phyloP scores from a whole-genome alignment of 2,113 vertebrate species.

The Baryphthengus martii region DNA sequence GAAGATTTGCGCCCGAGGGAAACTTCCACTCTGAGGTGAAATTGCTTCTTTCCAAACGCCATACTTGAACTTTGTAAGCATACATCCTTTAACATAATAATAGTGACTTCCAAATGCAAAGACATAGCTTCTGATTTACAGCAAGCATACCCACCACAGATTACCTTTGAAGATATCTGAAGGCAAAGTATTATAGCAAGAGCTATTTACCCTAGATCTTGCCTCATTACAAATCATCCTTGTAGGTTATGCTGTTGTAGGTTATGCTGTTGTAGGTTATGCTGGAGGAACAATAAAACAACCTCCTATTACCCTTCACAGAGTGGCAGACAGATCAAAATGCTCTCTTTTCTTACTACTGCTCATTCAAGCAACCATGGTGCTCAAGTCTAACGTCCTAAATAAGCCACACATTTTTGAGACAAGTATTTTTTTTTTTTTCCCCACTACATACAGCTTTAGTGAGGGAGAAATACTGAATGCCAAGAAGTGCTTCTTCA shows the following conservation, averaged over 20 bases:
- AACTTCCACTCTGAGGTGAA: constrained; percentile 53
- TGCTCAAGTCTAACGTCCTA: neutral
- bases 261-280: neutral
- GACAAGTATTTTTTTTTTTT: neutral
- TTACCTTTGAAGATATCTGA: constrained; percentile 38
- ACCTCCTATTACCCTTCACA: neutral
- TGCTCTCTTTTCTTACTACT: neutral
- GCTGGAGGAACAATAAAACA: constrained; percentile 36
- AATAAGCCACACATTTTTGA: neutral
- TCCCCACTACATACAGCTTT: neutral
- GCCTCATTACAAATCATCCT: constrained; percentile 40
- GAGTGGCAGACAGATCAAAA: neutral
- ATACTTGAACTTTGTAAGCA: constrained; percentile 36
- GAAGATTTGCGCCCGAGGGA: constrained; percentile 46
- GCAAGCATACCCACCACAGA: constrained; percentile 16
- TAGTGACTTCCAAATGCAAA: constrained; percentile 45
- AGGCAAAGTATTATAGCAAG: constrained; percentile 21
- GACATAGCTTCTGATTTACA: constrained; percentile 48
- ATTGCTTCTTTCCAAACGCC: constrained; percentile 55
- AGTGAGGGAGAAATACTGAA: neutral
- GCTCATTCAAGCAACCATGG: neutral
- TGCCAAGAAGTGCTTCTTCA: neutral
- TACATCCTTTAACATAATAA: constrained; percentile 52
- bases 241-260: neutral
- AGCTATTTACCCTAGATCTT: constrained; percentile 32